Evolutionary conservation across 2,888 invertebrate species (phyloP).

Genomic region (Schrankia costaestrigalis): DNA sequence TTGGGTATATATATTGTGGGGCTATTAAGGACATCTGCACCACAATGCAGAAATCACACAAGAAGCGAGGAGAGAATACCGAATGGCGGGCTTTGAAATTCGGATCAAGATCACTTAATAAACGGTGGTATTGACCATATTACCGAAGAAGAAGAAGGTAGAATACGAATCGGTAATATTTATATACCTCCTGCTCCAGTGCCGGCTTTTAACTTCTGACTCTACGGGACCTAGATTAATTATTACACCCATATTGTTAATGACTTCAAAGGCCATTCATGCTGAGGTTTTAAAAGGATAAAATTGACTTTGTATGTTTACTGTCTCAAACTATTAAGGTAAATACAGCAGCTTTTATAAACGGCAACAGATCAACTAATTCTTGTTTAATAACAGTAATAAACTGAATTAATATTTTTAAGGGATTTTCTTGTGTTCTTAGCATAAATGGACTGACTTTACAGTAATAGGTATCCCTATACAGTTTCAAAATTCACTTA

Average conservation of each 20-base stretch:
- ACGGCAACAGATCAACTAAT: too few species aligned
- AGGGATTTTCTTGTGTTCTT: too few species aligned
- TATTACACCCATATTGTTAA: slow-evolving; percentile 94
- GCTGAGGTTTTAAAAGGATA: too few species aligned
- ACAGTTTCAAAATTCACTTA: too few species aligned
- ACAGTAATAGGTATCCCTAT: too few species aligned
- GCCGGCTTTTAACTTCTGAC: slow-evolving; percentile 85
- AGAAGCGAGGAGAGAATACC: slow-evolving; percentile 40
- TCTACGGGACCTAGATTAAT: slow-evolving; percentile 91
- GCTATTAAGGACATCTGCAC: neutral
- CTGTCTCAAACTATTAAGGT: too few species aligned
- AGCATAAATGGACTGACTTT: too few species aligned
- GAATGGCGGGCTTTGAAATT: slow-evolving; percentile 24
- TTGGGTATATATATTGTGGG: neutral
- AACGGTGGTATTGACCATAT: slow-evolving; percentile 64
- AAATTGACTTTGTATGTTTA: too few species aligned
- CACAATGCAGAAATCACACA: slow-evolving; percentile 52
- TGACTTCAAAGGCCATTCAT: too few species aligned
- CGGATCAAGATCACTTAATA: slow-evolving; percentile 29
- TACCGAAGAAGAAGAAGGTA: slow-evolving; percentile 84
- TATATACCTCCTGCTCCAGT: slow-evolving; percentile 90
- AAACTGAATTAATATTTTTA: too few species aligned
- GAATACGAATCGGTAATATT: slow-evolving; percentile 88
- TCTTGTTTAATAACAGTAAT: too few species aligned
- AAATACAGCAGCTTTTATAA: too few species aligned